Conservation (phyloP, 2,113 vertebrate species). For the Phocoena sinus region DNA sequence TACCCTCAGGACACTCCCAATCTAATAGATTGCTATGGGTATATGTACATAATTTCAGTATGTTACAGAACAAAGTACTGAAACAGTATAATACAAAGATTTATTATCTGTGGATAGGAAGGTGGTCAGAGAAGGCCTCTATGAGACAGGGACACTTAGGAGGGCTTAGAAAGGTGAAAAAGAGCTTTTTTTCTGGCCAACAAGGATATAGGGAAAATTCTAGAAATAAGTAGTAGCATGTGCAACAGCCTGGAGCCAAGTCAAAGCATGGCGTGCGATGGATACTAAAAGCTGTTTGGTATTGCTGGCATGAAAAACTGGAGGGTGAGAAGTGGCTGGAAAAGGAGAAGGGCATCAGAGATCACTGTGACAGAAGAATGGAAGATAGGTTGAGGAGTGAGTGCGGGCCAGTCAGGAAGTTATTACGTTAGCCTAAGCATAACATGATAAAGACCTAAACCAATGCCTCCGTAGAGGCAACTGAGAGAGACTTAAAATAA, state of each 20-base stretch:
- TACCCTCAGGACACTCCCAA: neutral
- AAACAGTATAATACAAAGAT: neutral
- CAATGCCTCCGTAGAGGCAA: neutral
- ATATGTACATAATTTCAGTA: neutral
- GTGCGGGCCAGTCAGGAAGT: neutral
- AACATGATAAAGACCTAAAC: neutral
- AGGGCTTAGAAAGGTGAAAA: neutral
- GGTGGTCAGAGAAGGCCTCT: neutral
- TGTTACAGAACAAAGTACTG: neutral
- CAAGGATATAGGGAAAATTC: neutral
- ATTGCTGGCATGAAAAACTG: neutral
- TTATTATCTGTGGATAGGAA: neutral
- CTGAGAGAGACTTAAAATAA: constrained; percentile 2
- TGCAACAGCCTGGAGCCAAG: neutral
- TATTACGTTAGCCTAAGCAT: neutral
- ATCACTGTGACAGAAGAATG: neutral
- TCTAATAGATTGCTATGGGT: neutral
- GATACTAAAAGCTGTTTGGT: neutral
- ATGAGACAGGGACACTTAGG: neutral
- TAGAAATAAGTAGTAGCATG: neutral
- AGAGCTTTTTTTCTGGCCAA: neutral
- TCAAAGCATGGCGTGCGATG: neutral
- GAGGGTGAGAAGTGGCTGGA: neutral
- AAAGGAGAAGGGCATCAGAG: neutral
- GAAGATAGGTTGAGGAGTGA: neutral